Evolutionary conservation across 2,797 vertebrate species (phyloP), one percentile per base, ranked within the genome.

Genomic region (Enteromius anoplus): DNA sequence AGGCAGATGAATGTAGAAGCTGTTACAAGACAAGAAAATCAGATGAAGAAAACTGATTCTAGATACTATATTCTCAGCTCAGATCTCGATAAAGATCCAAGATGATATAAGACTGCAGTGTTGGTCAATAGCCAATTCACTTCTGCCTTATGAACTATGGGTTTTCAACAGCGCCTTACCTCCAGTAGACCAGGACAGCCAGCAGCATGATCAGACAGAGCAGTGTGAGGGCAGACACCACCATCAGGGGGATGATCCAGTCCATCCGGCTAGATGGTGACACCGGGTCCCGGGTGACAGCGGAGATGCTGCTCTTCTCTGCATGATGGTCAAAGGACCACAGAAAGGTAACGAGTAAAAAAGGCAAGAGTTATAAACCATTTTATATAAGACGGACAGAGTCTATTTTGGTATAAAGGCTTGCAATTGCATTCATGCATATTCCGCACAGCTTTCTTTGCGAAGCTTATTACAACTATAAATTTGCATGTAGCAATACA

Each of bases 121-220:
- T 21, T 23, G 11, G 72, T 55, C 6, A 37, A 23, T 2, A 17
- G 2, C 34, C 8, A n/a, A 60, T 75, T 60, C 14, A 42, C 45
- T 26, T 9, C 2, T 11, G 8, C 12, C 42, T 49, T 49, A 32
- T 29, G 49, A 72, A 32, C 23, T 26, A 8, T 49, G 69, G 8
- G 26, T 45, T 29, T 72, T 75, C 26, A 68, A n/a, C 29, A 17
- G 55, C 1, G 2, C 83, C 96, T 96, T 91, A 99, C 98, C 98
- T 98, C 98, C 98, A 99, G 93, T 99, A 99, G 79, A 99, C 95
- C 85, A 99, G 95, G 88, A 99, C 97, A 83, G 96, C 96, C 78
- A 98, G 95, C 89, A 99, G 96, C 89, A 99, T 96, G 85, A 99
- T 94, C 92, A 99, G 96, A 94, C 97, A 99, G 92, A 99, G 94